Evolutionary conservation across 2,888 invertebrate genomes (phyloP).

Genomic region (Hyposoter dolosus): DNA sequence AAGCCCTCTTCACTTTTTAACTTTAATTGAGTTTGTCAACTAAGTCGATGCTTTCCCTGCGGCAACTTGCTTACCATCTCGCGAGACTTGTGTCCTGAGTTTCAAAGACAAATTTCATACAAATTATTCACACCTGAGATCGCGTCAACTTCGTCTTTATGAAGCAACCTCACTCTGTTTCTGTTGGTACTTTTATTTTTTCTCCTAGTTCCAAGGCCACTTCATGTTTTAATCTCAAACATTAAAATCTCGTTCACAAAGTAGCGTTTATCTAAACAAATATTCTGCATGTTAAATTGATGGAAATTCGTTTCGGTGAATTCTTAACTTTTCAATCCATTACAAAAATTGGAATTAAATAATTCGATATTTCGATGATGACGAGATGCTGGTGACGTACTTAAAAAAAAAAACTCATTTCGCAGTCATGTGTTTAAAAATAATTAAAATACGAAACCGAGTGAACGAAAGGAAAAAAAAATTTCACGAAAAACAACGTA

Average conservation of each 20-base stretch:
- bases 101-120: slow-evolving; percentile 76
- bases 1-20: slow-evolving; percentile 76
- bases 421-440: not conserved
- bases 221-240: not conserved
- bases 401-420: not conserved
- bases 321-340: too few species aligned
- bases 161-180: slow-evolving; percentile 6
- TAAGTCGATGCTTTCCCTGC: slow-evolving; percentile 9
- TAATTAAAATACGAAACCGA: not conserved
- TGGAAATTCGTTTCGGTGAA: too few species aligned
- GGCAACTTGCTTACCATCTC: slow-evolving; percentile 5
- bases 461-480: not conserved
- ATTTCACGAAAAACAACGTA: not conserved
- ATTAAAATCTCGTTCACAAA: slow-evolving; percentile 21
- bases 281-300: not conserved
- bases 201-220: not conserved
- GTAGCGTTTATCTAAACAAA: slow-evolving; percentile 1
- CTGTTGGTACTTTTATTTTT: not conserved
- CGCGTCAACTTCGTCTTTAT: not conserved
- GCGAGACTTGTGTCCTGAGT: slow-evolving; percentile 41
- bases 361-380: not conserved
- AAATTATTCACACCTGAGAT: slow-evolving; percentile 72
- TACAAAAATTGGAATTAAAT: too few species aligned
- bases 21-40: slow-evolving; percentile 77
- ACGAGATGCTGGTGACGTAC: not conserved